Percentiles rank a stretch among this genome's conserved stretches.
Conservation (phyloP, 2,888 invertebrate species). For the Parapristionchus giblindavisi region DNA sequence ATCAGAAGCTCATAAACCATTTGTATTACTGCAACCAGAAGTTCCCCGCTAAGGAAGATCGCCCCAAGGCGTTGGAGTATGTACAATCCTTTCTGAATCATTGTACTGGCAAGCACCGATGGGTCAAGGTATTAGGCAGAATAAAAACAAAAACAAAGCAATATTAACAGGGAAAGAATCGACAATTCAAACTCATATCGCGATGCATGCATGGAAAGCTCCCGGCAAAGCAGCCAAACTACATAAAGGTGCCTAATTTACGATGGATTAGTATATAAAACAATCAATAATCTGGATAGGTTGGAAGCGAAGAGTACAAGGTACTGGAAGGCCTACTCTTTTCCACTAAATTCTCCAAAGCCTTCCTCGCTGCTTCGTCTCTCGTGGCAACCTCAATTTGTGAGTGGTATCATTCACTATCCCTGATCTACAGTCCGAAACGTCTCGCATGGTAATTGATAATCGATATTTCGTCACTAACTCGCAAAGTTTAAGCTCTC, state of each 20-base stretch:
- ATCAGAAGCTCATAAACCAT: not conserved
- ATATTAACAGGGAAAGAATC: not conserved
- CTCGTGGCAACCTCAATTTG: not conserved
- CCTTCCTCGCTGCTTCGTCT: not conserved
- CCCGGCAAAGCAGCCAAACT: not conserved
- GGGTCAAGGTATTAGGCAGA: not conserved
- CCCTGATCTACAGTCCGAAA: not conserved
- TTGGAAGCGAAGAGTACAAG: not conserved
- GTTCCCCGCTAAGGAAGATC: not conserved
- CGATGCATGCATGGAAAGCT: not conserved
- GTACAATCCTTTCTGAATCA: not conserved
- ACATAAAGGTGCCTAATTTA: no score
- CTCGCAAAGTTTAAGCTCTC: not conserved
- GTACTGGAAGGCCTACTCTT: not conserved
- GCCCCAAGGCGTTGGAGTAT: not conserved
- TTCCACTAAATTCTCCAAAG: not conserved
- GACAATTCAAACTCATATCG: not conserved
- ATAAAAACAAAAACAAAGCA: not conserved
- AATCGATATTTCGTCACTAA: not conserved
- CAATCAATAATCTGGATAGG: no score
- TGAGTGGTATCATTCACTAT: conserved; percentile 4
- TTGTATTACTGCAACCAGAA: not conserved
- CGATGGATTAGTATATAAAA: no score
- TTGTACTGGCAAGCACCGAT: not conserved
- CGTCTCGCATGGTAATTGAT: not conserved